phyloP scores from a whole-genome alignment of 2,797 vertebrate species.

The Syncerus caffer region DNA sequence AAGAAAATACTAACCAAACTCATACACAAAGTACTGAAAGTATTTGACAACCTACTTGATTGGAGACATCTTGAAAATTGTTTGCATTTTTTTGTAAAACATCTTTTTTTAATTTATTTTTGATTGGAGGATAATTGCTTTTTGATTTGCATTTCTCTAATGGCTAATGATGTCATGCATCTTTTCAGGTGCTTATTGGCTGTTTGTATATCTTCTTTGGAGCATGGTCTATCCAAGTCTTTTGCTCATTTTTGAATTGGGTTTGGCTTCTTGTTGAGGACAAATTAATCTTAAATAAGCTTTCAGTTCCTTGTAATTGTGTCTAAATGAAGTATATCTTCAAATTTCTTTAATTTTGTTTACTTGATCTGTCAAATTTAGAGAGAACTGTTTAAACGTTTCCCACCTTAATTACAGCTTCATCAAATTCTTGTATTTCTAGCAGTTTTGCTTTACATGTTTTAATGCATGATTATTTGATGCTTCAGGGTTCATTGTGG shows the following conservation, averaged over 20 bases:
- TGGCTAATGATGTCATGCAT: not conserved
- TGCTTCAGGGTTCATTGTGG: not conserved
- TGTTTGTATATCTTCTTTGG: not conserved
- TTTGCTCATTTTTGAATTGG: not conserved
- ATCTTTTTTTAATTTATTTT: not conserved
- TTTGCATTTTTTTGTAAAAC: constrained; percentile 24
- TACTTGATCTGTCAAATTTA: constrained; percentile 5
- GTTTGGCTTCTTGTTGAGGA: not conserved
- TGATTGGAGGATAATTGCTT: not conserved
- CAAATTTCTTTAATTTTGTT: not conserved
- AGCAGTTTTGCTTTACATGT: not conserved
- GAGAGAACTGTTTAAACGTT: not conserved
- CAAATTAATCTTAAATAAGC: not conserved
- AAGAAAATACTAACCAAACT: not conserved
- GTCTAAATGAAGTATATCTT: not conserved
- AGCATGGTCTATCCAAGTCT: not conserved
- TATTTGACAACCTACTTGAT: not conserved
- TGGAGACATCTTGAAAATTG: not conserved
- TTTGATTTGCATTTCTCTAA: not conserved
- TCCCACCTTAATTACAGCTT: not conserved
- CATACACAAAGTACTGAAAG: not conserved
- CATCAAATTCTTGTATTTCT: not conserved
- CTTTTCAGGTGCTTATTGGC: not conserved
- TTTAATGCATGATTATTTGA: not conserved
- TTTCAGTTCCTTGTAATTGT: not conserved